Evolutionary conservation across 2,888 invertebrate genomes (phyloP), one percentile per base, ranked within the genome.

Genomic region (Drosophila borborema): DNA sequence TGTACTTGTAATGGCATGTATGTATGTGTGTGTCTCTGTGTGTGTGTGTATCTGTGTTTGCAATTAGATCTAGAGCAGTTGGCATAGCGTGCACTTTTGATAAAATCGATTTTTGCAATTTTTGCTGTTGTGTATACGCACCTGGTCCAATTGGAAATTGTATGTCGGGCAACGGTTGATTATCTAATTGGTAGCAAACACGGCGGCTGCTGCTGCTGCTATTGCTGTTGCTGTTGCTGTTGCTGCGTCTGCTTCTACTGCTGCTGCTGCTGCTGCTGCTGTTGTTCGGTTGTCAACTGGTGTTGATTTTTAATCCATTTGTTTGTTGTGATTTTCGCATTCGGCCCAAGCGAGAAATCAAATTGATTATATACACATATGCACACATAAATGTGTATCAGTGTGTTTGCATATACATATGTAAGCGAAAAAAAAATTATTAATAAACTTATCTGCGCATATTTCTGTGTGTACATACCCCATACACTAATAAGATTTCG

Each of bases 361-460:
- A 72, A 63, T 38, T 40, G 43, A 72, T 77, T 65, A 54, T 62
- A 68, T 34, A 53, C 49, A 65, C 14, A 41, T n/a, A 38, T 12
- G 54, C 20, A 18, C 9, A 18, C 28, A 4, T 46, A 1, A 14
- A 3, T 7, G 4, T 28, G 16, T 2, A 31, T n/a, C 16, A 36
- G 34, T 12, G 18, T 43, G 40, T 36, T 18, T 45, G 63, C 41
- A 38, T 41, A 61, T 20, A 20, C 20, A 20, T 20, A 58, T 40
- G 43, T 28, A 53, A 51, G 38, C 20, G 41, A 10, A 58, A 28
- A 4, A 4, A 53, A 72, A 80, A 80, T 82, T 84, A 89, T 84
- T 87, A 87, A 87, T 84, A 84, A 84, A 86, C 84, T 74, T 74
- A 77, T 77, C 63, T 80, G 58, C 64, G 40, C 51, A 66, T 43